These are phyloP conservation scores for Gouania willdenowi DNA, from an alignment of 2,797 vertebrate species.

Conservation along the genomic window DNA sequence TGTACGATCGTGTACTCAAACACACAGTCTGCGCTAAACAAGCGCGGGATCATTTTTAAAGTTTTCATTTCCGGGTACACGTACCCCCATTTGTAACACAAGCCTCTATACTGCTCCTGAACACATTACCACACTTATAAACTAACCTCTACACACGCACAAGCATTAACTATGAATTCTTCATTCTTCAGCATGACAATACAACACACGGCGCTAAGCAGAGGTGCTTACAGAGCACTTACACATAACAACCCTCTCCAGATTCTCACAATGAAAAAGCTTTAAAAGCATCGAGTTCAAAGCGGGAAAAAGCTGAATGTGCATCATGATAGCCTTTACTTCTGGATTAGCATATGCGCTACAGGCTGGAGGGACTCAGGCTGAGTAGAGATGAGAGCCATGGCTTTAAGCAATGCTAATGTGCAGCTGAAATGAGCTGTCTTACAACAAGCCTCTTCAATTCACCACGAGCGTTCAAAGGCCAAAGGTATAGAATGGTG, in stretches of 20 bases:
- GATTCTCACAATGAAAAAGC: conserved; percentile 18
- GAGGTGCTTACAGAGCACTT: not conserved
- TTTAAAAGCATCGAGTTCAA: conserved; percentile 36
- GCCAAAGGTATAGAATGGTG: conserved; percentile 27
- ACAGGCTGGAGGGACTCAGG: not conserved
- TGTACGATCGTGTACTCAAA: too few relatives aligned
- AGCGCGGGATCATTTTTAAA: too few relatives aligned
- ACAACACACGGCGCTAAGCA: not conserved
- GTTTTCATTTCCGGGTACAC: too few relatives aligned
- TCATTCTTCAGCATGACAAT: not conserved
- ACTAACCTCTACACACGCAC: not conserved
- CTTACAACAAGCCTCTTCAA: conserved; percentile 52
- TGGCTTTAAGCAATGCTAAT: conserved; percentile 48
- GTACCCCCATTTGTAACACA: too few relatives aligned
- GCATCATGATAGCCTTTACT: conserved; percentile 27
- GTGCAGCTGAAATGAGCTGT: conserved; percentile 50
- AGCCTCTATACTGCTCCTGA: conserved; percentile 11
- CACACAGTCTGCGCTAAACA: too few relatives aligned
- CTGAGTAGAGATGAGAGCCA: conserved; percentile 19
- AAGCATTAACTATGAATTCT: not conserved
- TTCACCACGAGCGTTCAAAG: conserved; percentile 48
- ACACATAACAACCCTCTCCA: conserved; percentile 2
- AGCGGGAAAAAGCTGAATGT: conserved; percentile 44
- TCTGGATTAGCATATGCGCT: conserved; percentile 37
- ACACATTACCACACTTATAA: conserved; percentile 10